Evolutionary conservation across 2,888 invertebrate species (phyloP).

Genomic region (Acronicta leporina): DNA sequence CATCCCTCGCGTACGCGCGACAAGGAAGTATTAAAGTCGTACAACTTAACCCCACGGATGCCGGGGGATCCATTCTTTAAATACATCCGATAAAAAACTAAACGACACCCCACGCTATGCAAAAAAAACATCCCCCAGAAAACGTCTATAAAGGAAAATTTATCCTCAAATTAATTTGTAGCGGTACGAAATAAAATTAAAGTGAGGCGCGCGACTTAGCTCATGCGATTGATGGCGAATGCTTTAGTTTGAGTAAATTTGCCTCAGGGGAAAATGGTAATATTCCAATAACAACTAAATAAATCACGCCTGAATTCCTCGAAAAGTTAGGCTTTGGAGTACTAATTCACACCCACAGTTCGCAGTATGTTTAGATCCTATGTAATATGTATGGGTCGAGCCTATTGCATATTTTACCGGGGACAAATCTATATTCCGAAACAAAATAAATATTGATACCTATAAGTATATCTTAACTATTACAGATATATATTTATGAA

Average conservation of each 20-base stretch:
- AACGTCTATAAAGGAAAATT: constrained; percentile 85
- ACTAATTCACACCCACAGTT: too few relatives aligned
- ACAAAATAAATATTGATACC: too few relatives aligned
- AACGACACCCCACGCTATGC: constrained; percentile 76
- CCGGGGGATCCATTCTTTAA: constrained; percentile 76
- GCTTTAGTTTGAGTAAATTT: constrained; percentile 28
- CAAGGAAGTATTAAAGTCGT: constrained; percentile 85
- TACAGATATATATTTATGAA: too few relatives aligned
- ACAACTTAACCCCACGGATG: constrained; percentile 81
- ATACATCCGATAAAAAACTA: constrained; percentile 88
- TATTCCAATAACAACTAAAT: background rate
- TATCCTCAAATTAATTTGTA: constrained; percentile 88
- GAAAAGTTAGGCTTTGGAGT: too few relatives aligned
- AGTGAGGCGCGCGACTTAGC: constrained; percentile 52
- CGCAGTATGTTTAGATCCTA: too few relatives aligned
- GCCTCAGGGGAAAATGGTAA: constrained; percentile 6
- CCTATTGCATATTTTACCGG: too few relatives aligned
- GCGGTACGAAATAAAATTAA: constrained; percentile 76
- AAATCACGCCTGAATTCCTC: too few relatives aligned
- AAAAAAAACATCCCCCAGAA: constrained; percentile 79
- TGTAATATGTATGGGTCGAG: too few relatives aligned
- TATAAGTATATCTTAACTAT: too few relatives aligned
- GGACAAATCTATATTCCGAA: too few relatives aligned
- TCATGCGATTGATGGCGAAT: constrained; percentile 41
- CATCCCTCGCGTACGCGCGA: constrained; percentile 68